Base-by-base conservation (phyloP, 2,888 invertebrate genomes). In the Drosophila longiperda region DNA sequence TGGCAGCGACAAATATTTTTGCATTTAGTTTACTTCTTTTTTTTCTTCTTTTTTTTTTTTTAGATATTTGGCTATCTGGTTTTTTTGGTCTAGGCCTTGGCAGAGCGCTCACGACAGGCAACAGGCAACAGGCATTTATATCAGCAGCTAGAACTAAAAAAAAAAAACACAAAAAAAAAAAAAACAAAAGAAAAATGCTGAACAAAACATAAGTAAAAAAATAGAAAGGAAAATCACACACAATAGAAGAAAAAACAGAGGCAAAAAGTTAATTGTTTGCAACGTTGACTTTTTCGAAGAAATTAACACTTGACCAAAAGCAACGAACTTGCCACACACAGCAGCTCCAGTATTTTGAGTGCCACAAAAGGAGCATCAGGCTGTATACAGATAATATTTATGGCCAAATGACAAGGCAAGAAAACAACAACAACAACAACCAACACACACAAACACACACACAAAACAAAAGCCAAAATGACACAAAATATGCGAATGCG, bases 241-340 rank as follows among this genome's bases (percentile, higher is more conserved):
- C 15, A 65, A 12, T 36, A 52, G 34, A 2, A 12, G 20, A 23
- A 60, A 57, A 23, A 60, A 57, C 38, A 53, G 52, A 34, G 60
- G 53, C 50, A 58, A 73, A 67, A 67, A 84, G 63, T 78, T 87
- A 89, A 83, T 89, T 83, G 79, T 76, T 29, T 29, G 75, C 57
- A 74, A 38, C 38, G 78, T 66, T 34, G 17, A 26, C 12, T 63
- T 80, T 80, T 77, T 76, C 77, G 62, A n/a, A 66, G 77, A 87
- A 86, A 89, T 83, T 79, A 83, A 82, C 82, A 82, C 89, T 88
- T 88, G 82, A 71, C 68, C 79, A 66, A 55, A 75, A 23, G 64
- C 45, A 73, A 78, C 59, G 23, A 52, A 17, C 11, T 33, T 53
- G 29, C 42, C 61, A 12, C 6, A 38, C 29, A 58, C 29, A 5